Evolutionary conservation across 23 tunicate genomes (phyloP).

Genomic region (Corella eumyota): DNA sequence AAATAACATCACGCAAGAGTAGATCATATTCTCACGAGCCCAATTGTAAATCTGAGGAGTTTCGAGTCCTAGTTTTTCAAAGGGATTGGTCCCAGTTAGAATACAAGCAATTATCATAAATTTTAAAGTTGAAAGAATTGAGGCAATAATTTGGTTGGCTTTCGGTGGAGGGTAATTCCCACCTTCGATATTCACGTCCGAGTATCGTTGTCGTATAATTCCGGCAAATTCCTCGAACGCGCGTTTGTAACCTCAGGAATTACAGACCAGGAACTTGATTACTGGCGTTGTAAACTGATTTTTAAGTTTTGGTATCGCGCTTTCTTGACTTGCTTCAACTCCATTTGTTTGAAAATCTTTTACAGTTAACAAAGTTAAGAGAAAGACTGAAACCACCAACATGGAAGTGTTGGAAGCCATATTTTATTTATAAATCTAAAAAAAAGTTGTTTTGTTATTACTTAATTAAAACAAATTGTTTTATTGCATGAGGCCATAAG

Average conservation of each 20-base stretch:
- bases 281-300: constrained; percentile 61
- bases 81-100: constrained; percentile 67
- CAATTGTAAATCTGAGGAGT: constrained; percentile 67
- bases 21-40: constrained; percentile 82
- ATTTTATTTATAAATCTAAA: too few relatives aligned
- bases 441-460: too few relatives aligned
- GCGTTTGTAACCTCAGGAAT: constrained; percentile 91
- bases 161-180: constrained; percentile 88
- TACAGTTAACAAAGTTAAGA: too few relatives aligned
- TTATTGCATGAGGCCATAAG: too few relatives aligned
- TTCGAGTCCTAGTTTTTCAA: constrained; percentile 49
- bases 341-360: too few relatives aligned
- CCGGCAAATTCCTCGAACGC: constrained; percentile 89
- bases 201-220: constrained; percentile 59
- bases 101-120: constrained; percentile 70
- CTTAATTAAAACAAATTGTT: too few relatives aligned
- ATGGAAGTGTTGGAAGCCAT: too few relatives aligned
- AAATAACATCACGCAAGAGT: constrained; percentile 86
- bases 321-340: too few relatives aligned
- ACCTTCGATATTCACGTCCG: constrained; percentile 79
- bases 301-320: constrained; percentile 58
- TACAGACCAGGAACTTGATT: constrained; percentile 66
- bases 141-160: constrained; percentile 66
- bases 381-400: too few relatives aligned
- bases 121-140: constrained; percentile 48